Evolutionary conservation across 1,140 invertebrate species (phyloP), one percentile per base, ranked within the genome.

Genomic region (Drosophila kanapiae): DNA sequence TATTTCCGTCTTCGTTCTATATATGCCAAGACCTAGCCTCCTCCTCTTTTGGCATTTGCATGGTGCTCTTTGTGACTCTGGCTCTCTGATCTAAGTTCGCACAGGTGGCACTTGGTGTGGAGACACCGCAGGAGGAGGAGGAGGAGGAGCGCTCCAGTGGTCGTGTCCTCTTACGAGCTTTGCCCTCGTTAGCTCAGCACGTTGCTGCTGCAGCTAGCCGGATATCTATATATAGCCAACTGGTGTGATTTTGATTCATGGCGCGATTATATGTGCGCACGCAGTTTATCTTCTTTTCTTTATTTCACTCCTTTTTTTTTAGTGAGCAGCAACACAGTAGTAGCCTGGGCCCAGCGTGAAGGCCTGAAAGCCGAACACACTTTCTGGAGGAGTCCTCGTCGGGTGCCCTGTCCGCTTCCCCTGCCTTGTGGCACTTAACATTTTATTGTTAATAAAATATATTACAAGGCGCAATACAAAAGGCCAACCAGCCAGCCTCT

Each of bases 391-490:
- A 80, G 61, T 23, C 40, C 63, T 38, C 35, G 57, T 29, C 43
- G 40, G 49, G 38, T 62, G 53, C 47, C 54, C 14, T 45, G 53
- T 37, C 29, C 51, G 23, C 27, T 59, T 27, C 11, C 48, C 38
- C 72, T 51, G 33, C 48, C 78, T 78, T 81, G 75, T 85, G 84
- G 84, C 84, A 88, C 84, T 88, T 90, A 88, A 90, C 84, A 88
- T 88, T 88, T 88, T 88, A 88, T 88, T 88, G 84, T 88, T 88
- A 88, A 88, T 88, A 88, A 88, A 88, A 88, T 88, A 88, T 88
- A 88, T 88, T 88, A 88, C 84, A 88, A 75, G 85, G 59, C 74
- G 80, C 84, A 84, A 84, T 80, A 88, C 84, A 88, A 87, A 85
- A 84, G 85, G 84, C 85, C 78, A 84, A 84, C 53, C 49, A 33